Evolutionary conservation across 1,140 invertebrate species (phyloP).

Genomic region (Metopolophium dirhodum): DNA sequence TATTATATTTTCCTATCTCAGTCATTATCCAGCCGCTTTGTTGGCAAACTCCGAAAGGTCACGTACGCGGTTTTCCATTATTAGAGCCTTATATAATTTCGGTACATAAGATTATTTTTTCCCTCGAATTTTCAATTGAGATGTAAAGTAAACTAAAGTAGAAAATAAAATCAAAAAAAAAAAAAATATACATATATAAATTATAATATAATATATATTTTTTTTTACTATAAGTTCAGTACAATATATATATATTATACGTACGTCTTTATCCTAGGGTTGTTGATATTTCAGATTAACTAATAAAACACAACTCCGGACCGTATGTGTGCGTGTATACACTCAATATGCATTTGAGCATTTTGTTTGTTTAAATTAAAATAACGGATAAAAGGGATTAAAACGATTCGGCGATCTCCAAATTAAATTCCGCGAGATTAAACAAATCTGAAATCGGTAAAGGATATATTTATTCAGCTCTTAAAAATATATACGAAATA

Average conservation of each 20-base stretch:
- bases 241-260: neutral
- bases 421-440: neutral
- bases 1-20: conserved; percentile 22
- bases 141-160: neutral
- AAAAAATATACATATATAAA: too few relatives aligned
- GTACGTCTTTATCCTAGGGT: neutral
- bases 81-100: neutral
- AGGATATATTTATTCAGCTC: neutral
- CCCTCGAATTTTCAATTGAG: neutral
- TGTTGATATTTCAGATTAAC: neutral
- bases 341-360: neutral
- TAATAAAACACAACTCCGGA: neutral
- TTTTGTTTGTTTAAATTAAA: conserved; percentile 21
- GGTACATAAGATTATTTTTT: neutral
- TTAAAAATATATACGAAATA: neutral
- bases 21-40: neutral
- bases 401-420: neutral
- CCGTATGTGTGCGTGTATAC: neutral
- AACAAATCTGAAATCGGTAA: conserved; percentile 6
- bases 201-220: neutral
- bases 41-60: conserved; percentile 5
- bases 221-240: neutral
- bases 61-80: neutral
- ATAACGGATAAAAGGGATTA: neutral
- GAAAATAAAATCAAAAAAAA: neutral